Conservation (phyloP, 2,888 invertebrate species). For the Anoplius nigerrimus region DNA sequence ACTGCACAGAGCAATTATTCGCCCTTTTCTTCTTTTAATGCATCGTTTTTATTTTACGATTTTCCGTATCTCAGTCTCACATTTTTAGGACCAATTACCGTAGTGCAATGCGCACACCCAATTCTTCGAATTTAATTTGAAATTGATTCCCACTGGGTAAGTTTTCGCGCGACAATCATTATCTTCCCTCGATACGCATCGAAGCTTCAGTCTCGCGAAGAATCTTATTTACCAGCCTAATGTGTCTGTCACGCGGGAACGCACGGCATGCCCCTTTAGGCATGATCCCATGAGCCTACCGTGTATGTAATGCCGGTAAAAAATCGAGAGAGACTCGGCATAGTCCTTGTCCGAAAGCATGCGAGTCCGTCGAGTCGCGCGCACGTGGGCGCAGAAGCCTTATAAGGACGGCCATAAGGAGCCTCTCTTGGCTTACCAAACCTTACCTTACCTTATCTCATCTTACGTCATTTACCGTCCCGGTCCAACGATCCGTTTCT, state of each 20-base stretch:
- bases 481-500: conserved; percentile 19
- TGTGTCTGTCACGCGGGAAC: neutral
- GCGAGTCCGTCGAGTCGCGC: conserved; percentile 33
- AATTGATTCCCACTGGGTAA: too few relatives aligned
- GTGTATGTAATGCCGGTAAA: conserved; percentile 15
- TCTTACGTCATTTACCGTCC: conserved; percentile 50
- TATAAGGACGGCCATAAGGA: conserved; percentile 61
- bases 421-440: conserved; percentile 50
- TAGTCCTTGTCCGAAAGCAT: conserved; percentile 58
- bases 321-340: conserved; percentile 31
- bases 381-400: conserved; percentile 66
- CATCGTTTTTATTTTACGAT: too few relatives aligned
- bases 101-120: too few relatives aligned
- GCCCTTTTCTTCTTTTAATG: too few relatives aligned
- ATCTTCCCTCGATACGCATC: too few relatives aligned
- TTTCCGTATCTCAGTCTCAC: too few relatives aligned
- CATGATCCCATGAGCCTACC: conserved; percentile 16
- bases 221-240: neutral
- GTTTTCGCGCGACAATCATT: too few relatives aligned
- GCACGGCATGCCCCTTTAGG: conserved; percentile 16
- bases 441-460: conserved; percentile 46
- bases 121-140: too few relatives aligned
- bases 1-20: too few relatives aligned
- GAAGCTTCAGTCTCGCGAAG: too few relatives aligned
- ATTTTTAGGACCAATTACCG: too few relatives aligned